phyloP scores from a whole-genome alignment of 2,113 vertebrate species.

The Alouatta palliata region DNA sequence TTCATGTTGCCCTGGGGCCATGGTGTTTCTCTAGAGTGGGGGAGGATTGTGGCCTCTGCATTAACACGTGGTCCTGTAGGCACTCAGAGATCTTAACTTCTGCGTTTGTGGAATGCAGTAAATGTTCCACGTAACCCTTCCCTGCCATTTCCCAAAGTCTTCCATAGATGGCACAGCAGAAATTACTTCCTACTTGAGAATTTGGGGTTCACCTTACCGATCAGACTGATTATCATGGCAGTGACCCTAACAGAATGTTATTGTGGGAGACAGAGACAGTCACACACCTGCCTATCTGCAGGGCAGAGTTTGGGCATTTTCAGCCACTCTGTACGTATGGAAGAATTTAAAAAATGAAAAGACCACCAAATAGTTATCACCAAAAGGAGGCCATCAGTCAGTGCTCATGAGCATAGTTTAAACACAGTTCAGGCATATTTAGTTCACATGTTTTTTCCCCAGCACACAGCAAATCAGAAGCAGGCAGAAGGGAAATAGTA shows the following conservation, averaged over 20 bases:
- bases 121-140: rapidly evolving
- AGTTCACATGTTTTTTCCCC: background rate
- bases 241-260: background rate
- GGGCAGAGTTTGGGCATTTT: background rate
- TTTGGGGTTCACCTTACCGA: background rate
- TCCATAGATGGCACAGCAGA: background rate
- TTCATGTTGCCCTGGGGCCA: background rate
- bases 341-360: background rate
- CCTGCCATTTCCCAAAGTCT: background rate
- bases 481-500: background rate
- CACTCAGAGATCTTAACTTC: background rate
- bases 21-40: background rate
- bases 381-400: background rate
- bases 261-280: too few relatives aligned
- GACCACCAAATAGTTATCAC: background rate
- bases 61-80: background rate
- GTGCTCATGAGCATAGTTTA: background rate
- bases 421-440: background rate
- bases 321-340: background rate
- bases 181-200: background rate
- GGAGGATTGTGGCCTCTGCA: background rate
- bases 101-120: background rate
- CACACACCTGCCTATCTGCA: background rate
- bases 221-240: too few relatives aligned
- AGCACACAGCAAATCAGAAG: background rate